These are phyloP conservation scores for Belonocnema kinseyi DNA, from an alignment of 1,140 invertebrate genomes.

Conservation along the genomic window DNA sequence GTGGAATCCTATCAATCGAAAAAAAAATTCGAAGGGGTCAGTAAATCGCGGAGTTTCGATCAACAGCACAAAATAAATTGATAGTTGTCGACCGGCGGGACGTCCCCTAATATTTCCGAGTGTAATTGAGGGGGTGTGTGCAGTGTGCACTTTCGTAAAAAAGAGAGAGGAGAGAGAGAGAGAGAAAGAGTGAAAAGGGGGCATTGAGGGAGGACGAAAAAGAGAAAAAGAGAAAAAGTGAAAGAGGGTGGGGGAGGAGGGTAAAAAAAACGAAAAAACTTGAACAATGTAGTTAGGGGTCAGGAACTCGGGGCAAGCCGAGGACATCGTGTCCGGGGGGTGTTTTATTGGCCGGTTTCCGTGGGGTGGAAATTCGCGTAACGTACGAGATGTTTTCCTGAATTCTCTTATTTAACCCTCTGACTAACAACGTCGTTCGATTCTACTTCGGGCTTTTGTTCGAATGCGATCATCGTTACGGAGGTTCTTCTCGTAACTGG, in stretches of 20 bases:
- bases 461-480: conserved; percentile 7
- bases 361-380: conserved; percentile 68
- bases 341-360: conserved; percentile 74
- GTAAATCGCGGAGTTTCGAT: conserved; percentile 56
- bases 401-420: conserved; percentile 55
- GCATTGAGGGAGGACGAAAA: not conserved
- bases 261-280: conserved; percentile 61
- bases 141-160: conserved; percentile 48
- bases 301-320: conserved; percentile 50
- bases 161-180: conserved; percentile 49
- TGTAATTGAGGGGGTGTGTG: conserved; percentile 75
- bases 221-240: conserved; percentile 23
- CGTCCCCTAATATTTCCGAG: conserved; percentile 77
- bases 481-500: not conserved
- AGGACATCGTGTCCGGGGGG: conserved; percentile 61
- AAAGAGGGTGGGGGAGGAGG: conserved; percentile 33
- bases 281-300: conserved; percentile 67
- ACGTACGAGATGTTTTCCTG: conserved; percentile 61
- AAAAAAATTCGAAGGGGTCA: conserved; percentile 48
- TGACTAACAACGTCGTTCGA: conserved; percentile 26
- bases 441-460: conserved; percentile 27
- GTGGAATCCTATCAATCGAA: conserved; percentile 39
- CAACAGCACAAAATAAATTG: conserved; percentile 73
- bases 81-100: conserved; percentile 74
- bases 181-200: not conserved